Base-by-base conservation (phyloP, 2,888 invertebrate genomes). In the Cosmia pyralina region DNA sequence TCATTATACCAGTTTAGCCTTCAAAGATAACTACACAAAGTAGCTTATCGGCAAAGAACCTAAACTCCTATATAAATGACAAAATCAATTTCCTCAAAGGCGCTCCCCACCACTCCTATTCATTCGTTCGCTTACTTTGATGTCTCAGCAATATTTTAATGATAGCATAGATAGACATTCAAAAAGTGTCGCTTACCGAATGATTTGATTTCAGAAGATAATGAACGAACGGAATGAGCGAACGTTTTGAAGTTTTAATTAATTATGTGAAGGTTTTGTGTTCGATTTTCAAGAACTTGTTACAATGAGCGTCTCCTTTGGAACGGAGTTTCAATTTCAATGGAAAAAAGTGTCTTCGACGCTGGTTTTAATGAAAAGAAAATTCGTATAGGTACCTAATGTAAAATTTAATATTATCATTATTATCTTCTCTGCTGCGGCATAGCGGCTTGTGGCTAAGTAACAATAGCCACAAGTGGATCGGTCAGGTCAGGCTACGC, bases 91-190 rank as follows among this genome's bases (percentile, higher is more conserved):
- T 83, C 71, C 66, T 69, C 75, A 71, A 69, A 71, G 55, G 41
- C 44, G 5, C 69, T 53, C 67, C 62, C 64, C 57, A 60, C 22
- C 79, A 58, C 55, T 87, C 86, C 84, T 83, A 88, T 90, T 87
- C 88, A 88, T 91, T 84, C 73, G 44, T 74, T 69, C 69, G 68
- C 87, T 86, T 87, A 88, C 90, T 90, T 91, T 89, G 90, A 91
- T 89, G 88, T 89, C 84, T 82, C 77, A 72, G 87, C 87, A 85
- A 91, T 87, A 89, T 91, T 92, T 91, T 92, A 93, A 93, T 90
- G 90, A 91, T 85, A 85, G 87, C 89, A 92, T 91, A 92, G 90
- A 92, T 91, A 92, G 90, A 90, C 91, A 90, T 89, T 91, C 89
- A 78, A 85, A 88, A 90, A 88, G 88, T 87, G 86, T 79, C 89